Base-by-base conservation (phyloP, 2,888 invertebrate species). In the Apodemia zela region DNA sequence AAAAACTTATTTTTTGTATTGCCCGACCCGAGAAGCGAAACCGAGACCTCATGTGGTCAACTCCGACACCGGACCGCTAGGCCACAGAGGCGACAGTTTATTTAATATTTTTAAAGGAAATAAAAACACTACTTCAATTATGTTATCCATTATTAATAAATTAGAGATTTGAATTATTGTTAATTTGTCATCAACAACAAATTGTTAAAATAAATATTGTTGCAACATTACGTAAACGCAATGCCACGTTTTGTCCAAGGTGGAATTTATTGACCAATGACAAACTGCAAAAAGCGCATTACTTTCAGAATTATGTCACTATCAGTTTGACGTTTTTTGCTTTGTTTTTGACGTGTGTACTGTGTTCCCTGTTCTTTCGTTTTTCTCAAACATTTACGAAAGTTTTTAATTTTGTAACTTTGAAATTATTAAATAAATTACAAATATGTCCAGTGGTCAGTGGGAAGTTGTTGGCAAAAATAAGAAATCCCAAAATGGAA, bases 391-490 rank as follows among this genome's bases (percentile, higher is more conserved):
- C 68, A 86, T 86, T 88, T 89, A 87, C 84, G 81, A 83, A 80
- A 81, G 77, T 75, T 77, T 66, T 65, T 65, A 81, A 77, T 75
- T 77, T 66, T 65, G 65, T 61, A 18, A 67, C 25, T 54, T 61
- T 77, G 66, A 71, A 73, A 66, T 60, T 65, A 66, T 66, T 61
- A 68, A 66, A 67, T 63, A 60, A 49, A 65, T 67, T 65, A 60
- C 68, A 75, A 86, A 68, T 72, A 91, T 91, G 90, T 89, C 90
- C 70, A 88, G 80, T 73, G 93, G 93, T 77, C 94, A 95, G 84
- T 95, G 95, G 95, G 95, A 95, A 93, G 93, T 94, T 72, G 95
- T 95, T 65, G 93, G 94, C 60, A 96, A 94, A 79, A 93, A 92
- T 71, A 96, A 95, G 79, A 91, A 91, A 76, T 81, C 88, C 57